phyloP scores from a whole-genome alignment of 2,797 vertebrate genomes.

The Pipistrellus pygmaeus region DNA sequence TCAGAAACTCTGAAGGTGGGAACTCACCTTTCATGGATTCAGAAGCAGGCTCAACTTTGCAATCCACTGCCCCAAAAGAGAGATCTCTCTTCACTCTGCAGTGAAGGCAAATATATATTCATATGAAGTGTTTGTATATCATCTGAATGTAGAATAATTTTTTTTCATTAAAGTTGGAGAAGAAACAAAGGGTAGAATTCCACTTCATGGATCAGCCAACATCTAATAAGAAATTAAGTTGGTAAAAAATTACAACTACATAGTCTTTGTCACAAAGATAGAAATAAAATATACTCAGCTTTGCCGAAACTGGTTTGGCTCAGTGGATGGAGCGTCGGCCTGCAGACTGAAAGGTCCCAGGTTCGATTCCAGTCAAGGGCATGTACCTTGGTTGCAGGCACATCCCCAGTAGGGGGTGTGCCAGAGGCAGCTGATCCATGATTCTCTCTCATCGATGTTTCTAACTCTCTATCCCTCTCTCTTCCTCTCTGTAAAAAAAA shows the following conservation, averaged over 20 bases:
- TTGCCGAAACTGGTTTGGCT: too few relatives aligned
- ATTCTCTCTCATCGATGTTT: too few relatives aligned
- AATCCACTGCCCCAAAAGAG: neutral
- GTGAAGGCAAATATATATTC: neutral
- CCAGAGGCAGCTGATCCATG: too few relatives aligned
- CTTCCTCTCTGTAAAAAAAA: too few relatives aligned
- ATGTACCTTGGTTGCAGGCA: too few relatives aligned
- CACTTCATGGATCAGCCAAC: neutral
- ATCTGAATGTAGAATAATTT: neutral
- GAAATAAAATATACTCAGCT: neutral
- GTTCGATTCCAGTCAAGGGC: too few relatives aligned
- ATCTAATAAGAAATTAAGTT: neutral
- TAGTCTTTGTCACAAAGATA: conserved; percentile 8
- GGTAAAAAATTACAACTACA: neutral
- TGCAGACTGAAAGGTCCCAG: too few relatives aligned
- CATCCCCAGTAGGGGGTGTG: too few relatives aligned
- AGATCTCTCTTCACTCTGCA: neutral
- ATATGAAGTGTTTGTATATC: neutral
- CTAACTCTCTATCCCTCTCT: too few relatives aligned
- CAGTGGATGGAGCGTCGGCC: too few relatives aligned
- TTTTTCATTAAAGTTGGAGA: conserved; percentile 33
- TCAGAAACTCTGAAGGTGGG: neutral
- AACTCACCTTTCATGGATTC: neutral
- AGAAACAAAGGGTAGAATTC: conserved; percentile 58
- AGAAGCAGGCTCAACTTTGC: neutral